Base-by-base conservation (phyloP, 2,888 invertebrate genomes). In the Xylocampa areola region DNA sequence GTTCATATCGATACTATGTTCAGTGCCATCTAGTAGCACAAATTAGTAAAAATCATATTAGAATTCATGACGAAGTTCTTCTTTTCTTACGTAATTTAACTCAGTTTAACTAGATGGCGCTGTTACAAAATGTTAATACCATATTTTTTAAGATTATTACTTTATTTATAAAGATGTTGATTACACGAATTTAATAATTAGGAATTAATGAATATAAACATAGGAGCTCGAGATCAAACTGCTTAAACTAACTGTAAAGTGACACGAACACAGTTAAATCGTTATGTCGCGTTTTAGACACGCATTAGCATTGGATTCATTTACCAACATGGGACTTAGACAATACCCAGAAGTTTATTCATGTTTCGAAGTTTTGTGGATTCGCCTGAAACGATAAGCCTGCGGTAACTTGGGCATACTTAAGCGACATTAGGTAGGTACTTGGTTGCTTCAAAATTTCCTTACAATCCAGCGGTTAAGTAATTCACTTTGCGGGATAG, bases 331-430 rank as follows among this genome's bases (percentile, higher is more conserved):
- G 60, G 47, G 49, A 54, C 57, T 54, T 54, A 45, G 49, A 39
- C 66, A 70, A 53, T 58, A 37, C 55, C 62, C 32, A 27, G 32
- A 70, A 72, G 53, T 74, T 72, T 45, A 58, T 58, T 65, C 36
- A 21, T 52, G 37, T 48, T 27, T 48, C n/a, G 33, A 23, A 54
- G 51, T 59, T 54, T 50, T 39, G 68, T 53, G 58, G 44, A 67
- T 57, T 60, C 49, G 39, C 32, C 35, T 53, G 39, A 23, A 57
- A 53, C 48, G 58, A 54, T 39, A 41, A 33, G 32, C 43, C 27
- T 4, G 37, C 21, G 36, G 43, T 62, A 41, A 62, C 47, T 47
- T 33, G 5, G 27, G 11, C 21, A 52, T 52, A 68, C 72, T 57
- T 68, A 59, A 47, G 58, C 23, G 45, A 49, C 27, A 63, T 54